Conservation (phyloP, 2,113 vertebrate species). For the Hyperopisus bebe region DNA sequence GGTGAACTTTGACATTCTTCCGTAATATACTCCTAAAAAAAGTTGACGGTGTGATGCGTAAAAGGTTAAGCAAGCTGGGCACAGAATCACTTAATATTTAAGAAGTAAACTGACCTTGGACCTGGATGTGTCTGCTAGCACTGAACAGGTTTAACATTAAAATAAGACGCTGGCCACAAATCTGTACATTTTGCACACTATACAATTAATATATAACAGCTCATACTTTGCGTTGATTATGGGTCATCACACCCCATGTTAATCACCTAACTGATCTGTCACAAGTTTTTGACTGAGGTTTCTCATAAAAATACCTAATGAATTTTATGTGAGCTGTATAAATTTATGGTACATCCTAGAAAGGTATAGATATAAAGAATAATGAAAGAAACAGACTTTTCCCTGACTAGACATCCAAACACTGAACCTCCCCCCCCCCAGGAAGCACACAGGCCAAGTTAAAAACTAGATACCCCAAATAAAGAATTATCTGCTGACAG, state of each 20-base stretch:
- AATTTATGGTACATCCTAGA: background rate
- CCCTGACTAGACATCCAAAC: background rate
- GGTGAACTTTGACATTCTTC: background rate
- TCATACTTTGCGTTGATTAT: background rate
- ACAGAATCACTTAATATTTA: background rate
- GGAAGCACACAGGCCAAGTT: background rate
- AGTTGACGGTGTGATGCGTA: background rate
- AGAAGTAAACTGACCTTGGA: background rate
- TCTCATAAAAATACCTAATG: background rate
- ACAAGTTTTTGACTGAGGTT: background rate
- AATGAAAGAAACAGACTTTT: background rate
- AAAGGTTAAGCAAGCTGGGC: background rate
- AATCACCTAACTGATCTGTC: background rate
- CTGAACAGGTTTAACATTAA: background rate
- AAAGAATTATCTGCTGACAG: background rate
- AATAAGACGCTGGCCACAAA: background rate
- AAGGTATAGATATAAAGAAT: background rate
- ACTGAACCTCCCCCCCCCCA: background rate
- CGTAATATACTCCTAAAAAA: background rate
- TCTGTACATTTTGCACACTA: background rate
- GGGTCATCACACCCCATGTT: background rate
- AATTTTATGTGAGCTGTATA: background rate
- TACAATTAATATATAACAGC: background rate
- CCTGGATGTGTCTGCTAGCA: background rate
- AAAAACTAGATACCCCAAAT: background rate